Base-by-base conservation (phyloP, 2,888 invertebrate species). In the Macrosoma leucophasiata region DNA sequence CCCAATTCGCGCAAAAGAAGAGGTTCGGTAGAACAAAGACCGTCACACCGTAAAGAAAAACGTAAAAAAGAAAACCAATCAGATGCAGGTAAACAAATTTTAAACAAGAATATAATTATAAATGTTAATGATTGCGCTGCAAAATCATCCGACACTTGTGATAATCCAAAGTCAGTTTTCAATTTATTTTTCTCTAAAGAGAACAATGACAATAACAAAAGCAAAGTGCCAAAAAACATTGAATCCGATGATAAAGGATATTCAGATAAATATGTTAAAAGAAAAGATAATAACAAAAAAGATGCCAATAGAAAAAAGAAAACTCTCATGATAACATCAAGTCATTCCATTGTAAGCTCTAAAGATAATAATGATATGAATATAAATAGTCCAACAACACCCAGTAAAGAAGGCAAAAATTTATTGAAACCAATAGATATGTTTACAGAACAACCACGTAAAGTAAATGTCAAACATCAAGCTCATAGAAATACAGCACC, bases 31-130 rank as follows among this genome's bases (percentile, higher is more conserved):
- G 79, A 84, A 12, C 72, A 78, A 53, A 73, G 64, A 52, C 76
- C 81, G 21, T 67, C 73, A 10, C 82, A 84, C 50, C 71, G 82
- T 23, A 84, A 82, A 62, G 84, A 84, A 61, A 84, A 84, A 58
- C 70, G 79, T 14, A 84, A 79, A 52, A 84, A 81, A 78, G 59
- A 58, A 46, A 69, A 71, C 40, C 50, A 48, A 11, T 33, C 46
- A 12, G 61, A 66, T 10, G 20, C 52, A 10, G 52, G 35, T 21
- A 62, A 62, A 39, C 55, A 61, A 34, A 53, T 49, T 25, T 39
- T 55, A 24, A 58, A 62, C 38, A 70, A 59, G 44, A 58, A 62
- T 29, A 54, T 51, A 11, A 58, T 55, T 14, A 42, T 48, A 39
- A 55, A 60, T 47, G 46, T 58, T 12, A 61, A 51, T 40, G 49